A percentile compares a stretch with the other conserved stretches of the same genome.
Evolutionary conservation across 92 coral and sea anemone genomes (phyloP).

Genomic region (Micromussa lordhowensis): DNA sequence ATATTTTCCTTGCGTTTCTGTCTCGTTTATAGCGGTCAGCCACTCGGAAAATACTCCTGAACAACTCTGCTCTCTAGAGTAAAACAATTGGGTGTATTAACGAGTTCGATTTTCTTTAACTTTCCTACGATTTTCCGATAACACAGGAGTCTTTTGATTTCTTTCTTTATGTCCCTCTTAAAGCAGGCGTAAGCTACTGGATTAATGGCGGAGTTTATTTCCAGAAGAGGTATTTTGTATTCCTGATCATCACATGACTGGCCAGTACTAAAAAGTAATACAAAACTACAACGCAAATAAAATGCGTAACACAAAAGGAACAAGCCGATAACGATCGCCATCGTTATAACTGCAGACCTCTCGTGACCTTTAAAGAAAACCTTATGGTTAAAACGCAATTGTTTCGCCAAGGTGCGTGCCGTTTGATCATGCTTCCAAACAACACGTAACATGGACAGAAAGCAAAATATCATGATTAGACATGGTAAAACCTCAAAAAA

Average conservation of each 20-base stretch:
- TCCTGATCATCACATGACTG: background rate
- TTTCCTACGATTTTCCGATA: background rate
- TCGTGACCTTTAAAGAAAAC: background rate
- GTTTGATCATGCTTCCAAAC: background rate
- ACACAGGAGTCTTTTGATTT: background rate
- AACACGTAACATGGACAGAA: background rate
- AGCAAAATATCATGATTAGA: background rate
- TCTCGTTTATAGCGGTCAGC: no score
- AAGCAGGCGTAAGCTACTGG: slow-evolving; percentile 1
- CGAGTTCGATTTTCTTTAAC: background rate
- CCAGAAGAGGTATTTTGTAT: slow-evolving; percentile 2
- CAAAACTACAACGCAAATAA: background rate
- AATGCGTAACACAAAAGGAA: background rate
- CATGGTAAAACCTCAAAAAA: slow-evolving; percentile 7
- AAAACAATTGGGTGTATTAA: background rate
- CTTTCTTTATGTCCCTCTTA: slow-evolving; percentile 8
- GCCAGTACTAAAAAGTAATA: background rate
- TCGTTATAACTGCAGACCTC: background rate
- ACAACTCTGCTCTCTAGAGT: background rate
- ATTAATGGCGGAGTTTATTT: slow-evolving; percentile 17
- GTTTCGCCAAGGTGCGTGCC: slow-evolving; percentile 12
- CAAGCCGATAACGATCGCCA: slow-evolving; percentile 3
- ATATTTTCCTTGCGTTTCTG: no score
- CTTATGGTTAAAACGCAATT: slow-evolving; percentile 12
- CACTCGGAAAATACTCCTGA: background rate